Evolutionary conservation across 2,113 vertebrate genomes (phyloP), one percentile per base, ranked within the genome.

Genomic region (Microcebus murinus): DNA sequence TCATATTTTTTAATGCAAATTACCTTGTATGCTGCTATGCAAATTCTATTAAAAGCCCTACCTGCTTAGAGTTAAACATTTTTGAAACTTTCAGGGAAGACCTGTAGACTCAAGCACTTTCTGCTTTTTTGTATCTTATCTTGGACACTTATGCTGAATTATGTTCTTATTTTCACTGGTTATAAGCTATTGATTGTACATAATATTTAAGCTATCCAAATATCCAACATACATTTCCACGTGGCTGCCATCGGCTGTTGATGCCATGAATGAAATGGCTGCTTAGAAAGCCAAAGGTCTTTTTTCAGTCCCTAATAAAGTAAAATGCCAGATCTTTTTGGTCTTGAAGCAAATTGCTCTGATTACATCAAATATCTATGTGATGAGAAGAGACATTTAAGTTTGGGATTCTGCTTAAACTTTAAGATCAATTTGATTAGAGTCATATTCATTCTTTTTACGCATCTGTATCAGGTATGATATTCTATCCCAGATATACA

Each of bases 11-110:
- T 81, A 87, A 96, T 97, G 90, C 81, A 96, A 88, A 95, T 94
- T 91, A 68, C 61, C 71, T 90, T 94, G 20, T 96, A 90, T 96
- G 97, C 97, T 98, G 97, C 98, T 97, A 97, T 98, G 97, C 96
- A 97, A 96, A 86, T 91, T 96, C 27, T 97, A 34, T 92, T 95
- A 81, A 87, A 94, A 94, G 11, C 67, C 95, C 95, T 96, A 76
- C 71, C 95, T 97, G 63, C 79, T 94, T 80, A 95, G 74, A 92
- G 31, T 91, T 94, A 83, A 94, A 87, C 92, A 74, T 82, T 93
- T 94, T 94, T 88, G 65, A 94, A 94, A 91, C 63, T 96, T 97
- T 96, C 96, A 96, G 97, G 98, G 95, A 96, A 95, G 86, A 96
- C 86, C 83, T 94, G 36, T 97, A 97, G 94, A 97, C 89, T 93